These are phyloP conservation scores for Calyptommatus sinebrachiatus DNA, from an alignment of 2,113 vertebrate species.

Conservation along the genomic window DNA sequence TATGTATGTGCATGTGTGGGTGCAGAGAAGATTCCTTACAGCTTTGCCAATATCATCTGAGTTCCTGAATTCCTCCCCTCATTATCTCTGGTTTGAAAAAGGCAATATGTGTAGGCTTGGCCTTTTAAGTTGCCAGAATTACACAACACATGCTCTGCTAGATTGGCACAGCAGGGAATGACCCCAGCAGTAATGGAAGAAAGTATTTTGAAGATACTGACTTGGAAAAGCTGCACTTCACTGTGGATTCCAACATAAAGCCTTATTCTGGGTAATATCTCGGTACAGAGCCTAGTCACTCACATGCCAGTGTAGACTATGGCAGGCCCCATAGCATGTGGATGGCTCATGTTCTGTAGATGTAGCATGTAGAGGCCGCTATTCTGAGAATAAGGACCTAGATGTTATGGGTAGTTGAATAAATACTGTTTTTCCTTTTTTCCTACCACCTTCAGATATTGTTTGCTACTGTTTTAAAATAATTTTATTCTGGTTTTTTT, in stretches of 20 bases:
- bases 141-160: not conserved
- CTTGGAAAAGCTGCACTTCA: not conserved
- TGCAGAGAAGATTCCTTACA: not conserved
- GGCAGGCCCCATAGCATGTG: too few species aligned
- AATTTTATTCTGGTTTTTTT: too few species aligned
- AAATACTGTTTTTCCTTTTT: too few species aligned
- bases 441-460: too few species aligned
- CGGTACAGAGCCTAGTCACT: too few species aligned
- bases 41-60: not conserved
- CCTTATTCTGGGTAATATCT: not conserved
- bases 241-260: conserved; percentile 17
- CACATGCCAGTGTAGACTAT: too few species aligned
- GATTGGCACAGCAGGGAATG: conserved; percentile 20
- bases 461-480: too few species aligned
- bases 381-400: too few species aligned
- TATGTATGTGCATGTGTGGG: too few species aligned
- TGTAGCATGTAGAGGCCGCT: too few species aligned
- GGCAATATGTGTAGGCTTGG: not conserved
- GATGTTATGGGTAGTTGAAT: too few species aligned
- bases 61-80: not conserved
- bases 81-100: not conserved
- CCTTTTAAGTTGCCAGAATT: not conserved
- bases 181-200: conserved; percentile 27
- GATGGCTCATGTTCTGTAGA: too few species aligned
- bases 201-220: conserved; percentile 25